A percentile compares a stretch with the other conserved stretches of the same genome.
Evolutionary conservation across 2,888 invertebrate genomes (phyloP).

Genomic region (Adelognathus sp.): DNA sequence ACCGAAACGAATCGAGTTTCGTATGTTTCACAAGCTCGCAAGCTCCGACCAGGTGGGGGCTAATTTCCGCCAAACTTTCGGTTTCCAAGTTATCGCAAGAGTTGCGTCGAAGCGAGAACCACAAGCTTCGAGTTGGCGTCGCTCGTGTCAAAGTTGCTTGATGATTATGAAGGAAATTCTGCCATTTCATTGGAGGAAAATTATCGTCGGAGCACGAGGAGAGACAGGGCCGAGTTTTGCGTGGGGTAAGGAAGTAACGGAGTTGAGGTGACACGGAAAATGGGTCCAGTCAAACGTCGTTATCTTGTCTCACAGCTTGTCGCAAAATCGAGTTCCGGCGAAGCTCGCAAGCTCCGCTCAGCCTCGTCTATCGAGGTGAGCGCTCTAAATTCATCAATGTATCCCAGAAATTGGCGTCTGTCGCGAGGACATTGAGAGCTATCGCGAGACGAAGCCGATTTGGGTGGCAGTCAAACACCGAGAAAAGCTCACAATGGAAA

Average conservation of each 20-base stretch:
- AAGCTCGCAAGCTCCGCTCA: neutral
- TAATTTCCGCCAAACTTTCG: no score
- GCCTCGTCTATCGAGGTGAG: conserved; percentile 3
- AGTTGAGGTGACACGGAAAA: neutral
- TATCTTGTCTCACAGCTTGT: conserved; percentile 17
- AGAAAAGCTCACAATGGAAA: neutral
- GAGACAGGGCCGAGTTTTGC: neutral
- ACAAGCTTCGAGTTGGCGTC: no score
- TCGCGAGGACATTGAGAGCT: neutral
- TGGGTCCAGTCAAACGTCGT: conserved; percentile 23
- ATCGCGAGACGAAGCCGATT: neutral
- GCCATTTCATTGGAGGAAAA: neutral
- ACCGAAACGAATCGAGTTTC: neutral
- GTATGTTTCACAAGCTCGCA: neutral
- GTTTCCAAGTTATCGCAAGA: neutral
- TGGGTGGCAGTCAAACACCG: neutral
- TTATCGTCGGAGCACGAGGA: neutral
- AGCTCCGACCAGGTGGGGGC: no score
- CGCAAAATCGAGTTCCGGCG: conserved; percentile 18
- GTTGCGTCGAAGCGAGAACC: no score
- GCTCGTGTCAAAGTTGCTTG: neutral
- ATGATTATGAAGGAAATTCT: neutral
- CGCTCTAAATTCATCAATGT: conserved; percentile 36
- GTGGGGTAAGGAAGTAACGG: neutral
- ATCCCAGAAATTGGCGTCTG: conserved; percentile 9